Conservation (phyloP, 2,888 invertebrate species). For the Leptinotarsa juncta region DNA sequence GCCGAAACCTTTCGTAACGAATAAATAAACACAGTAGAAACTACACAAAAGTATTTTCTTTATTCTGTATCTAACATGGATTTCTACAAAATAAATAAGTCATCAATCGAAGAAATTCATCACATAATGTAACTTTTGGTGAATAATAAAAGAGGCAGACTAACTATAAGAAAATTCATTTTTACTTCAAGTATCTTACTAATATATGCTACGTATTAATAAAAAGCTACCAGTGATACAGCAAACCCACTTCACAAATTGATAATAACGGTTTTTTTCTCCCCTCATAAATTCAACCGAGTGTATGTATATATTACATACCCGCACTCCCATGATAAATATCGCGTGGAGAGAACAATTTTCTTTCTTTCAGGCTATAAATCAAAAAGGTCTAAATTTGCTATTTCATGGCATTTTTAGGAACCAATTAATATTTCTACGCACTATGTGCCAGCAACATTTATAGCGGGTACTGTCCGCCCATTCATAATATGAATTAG, state of each 20-base stretch:
- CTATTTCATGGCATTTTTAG: not conserved
- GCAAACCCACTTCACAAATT: not conserved
- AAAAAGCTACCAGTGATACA: not conserved
- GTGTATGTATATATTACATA: not conserved
- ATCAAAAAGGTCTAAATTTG: constrained; percentile 2
- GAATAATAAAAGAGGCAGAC: too few relatives aligned
- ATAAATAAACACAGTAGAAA: too few relatives aligned
- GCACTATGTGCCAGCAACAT: not conserved
- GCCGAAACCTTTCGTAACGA: too few relatives aligned
- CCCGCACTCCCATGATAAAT: not conserved
- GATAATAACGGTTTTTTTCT: not conserved
- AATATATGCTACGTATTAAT: too few relatives aligned
- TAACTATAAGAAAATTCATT: too few relatives aligned
- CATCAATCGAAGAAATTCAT: too few relatives aligned
- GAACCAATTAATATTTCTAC: not conserved
- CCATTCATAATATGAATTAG: not conserved
- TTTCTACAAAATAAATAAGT: too few relatives aligned
- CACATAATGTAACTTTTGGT: too few relatives aligned
- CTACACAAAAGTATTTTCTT: too few relatives aligned
- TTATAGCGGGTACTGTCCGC: not conserved
- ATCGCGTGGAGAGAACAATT: not conserved
- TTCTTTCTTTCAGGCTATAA: not conserved
- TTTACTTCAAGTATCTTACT: too few relatives aligned
- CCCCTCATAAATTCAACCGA: not conserved
- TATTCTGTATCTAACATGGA: too few relatives aligned